These are phyloP conservation scores for Sebastes hubbsi DNA, from an alignment of 2,797 vertebrate genomes.

Conservation along the genomic window DNA sequence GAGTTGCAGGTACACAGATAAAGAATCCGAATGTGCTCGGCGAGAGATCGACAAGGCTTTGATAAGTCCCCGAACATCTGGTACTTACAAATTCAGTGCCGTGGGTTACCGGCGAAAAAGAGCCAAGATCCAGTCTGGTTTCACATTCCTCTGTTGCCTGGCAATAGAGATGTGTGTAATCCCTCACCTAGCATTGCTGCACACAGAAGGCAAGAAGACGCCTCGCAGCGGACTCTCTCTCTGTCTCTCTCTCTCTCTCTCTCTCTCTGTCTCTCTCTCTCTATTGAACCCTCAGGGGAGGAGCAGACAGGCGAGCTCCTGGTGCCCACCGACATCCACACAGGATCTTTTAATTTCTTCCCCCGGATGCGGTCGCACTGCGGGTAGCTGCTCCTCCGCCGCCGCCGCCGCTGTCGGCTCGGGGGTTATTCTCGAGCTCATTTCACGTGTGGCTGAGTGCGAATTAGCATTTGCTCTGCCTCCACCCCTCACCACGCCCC, in stretches of 20 bases:
- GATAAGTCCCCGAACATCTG: slow-evolving; percentile 75
- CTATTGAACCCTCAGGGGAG: slow-evolving; percentile 38
- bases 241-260: background rate
- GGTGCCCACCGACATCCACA: slow-evolving; percentile 50
- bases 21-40: slow-evolving; percentile 47
- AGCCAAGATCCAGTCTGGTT: slow-evolving; percentile 63
- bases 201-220: slow-evolving; percentile 53
- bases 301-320: slow-evolving; percentile 40
- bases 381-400: slow-evolving; percentile 59
- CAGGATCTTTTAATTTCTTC: slow-evolving; percentile 78
- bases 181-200: slow-evolving; percentile 63
- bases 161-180: slow-evolving; percentile 75
- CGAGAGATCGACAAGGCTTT: slow-evolving; percentile 55
- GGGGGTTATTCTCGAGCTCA: slow-evolving; percentile 79
- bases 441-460: slow-evolving; percentile 86
- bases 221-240: slow-evolving; percentile 40
- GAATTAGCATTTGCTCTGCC: slow-evolving; percentile 81
- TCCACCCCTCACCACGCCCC: slow-evolving; percentile 52
- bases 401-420: slow-evolving; percentile 62
- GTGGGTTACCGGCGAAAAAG: slow-evolving; percentile 53
- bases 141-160: slow-evolving; percentile 71
- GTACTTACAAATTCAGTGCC: slow-evolving; percentile 71
- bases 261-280: background rate
- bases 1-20: slow-evolving; percentile 35
- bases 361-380: slow-evolving; percentile 59